Conservation (phyloP, 2,888 invertebrate species). For the Ariolimax columbianus region DNA sequence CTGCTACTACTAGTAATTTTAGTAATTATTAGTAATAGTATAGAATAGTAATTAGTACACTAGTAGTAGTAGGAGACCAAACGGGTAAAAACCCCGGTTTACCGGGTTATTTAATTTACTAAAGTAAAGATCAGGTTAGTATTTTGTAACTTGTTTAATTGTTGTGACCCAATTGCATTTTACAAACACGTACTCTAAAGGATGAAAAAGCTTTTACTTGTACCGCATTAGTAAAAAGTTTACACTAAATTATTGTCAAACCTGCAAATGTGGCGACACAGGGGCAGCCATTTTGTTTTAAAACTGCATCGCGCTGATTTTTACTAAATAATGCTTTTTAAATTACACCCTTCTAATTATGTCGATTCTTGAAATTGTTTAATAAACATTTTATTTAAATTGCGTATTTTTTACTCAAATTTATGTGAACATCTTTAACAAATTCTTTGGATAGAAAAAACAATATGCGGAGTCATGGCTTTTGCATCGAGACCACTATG, state of each 20-base stretch:
- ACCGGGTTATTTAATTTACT: too few species aligned
- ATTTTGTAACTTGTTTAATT: too few species aligned
- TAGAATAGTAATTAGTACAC: too few species aligned
- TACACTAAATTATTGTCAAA: neutral
- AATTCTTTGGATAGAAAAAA: neutral
- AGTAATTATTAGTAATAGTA: too few species aligned
- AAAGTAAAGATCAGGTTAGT: too few species aligned
- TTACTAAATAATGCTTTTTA: neutral
- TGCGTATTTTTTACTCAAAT: neutral
- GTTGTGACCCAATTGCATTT: too few species aligned
- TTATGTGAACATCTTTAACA: neutral
- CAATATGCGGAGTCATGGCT: neutral
- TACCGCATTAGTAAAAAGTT: neutral
- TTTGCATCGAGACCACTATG: conserved; percentile 27
- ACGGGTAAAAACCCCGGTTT: too few species aligned
- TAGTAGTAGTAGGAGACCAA: too few species aligned
- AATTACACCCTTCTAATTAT: neutral
- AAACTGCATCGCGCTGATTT: neutral
- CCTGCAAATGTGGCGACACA: conserved; percentile 41
- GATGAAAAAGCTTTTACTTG: neutral
- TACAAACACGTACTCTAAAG: neutral
- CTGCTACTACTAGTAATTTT: too few species aligned
- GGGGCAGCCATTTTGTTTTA: conserved; percentile 43
- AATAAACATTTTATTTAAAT: neutral
- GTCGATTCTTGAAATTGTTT: neutral